Evolutionary conservation across 2,888 invertebrate species (phyloP).

Genomic region (Diachrysia chrysitis): DNA sequence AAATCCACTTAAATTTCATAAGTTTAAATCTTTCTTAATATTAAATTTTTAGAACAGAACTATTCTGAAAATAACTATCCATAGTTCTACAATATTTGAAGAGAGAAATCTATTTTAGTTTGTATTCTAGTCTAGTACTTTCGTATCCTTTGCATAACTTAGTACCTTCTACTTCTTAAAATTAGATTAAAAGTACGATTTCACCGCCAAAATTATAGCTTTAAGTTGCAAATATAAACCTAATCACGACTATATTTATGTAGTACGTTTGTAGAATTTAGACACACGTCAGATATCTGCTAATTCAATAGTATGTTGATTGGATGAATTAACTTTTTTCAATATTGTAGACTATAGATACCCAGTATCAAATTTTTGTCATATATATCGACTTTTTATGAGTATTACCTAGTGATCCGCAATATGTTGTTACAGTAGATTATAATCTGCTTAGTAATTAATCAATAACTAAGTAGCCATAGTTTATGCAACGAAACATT

Average conservation of each 20-base stretch:
- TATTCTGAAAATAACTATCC: not conserved
- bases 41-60: not conserved
- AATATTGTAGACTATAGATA: no score
- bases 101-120: slow-evolving; percentile 61
- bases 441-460: not conserved
- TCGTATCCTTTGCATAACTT: slow-evolving; percentile 39
- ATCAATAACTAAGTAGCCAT: not conserved
- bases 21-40: not conserved
- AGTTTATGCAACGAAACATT: not conserved
- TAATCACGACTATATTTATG: slow-evolving; percentile 38
- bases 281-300: not conserved
- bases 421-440: no score
- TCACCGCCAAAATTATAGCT: slow-evolving; percentile 54
- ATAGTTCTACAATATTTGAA: slow-evolving; percentile 23
- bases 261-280: slow-evolving; percentile 23
- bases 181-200: slow-evolving; percentile 49
- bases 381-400: no score
- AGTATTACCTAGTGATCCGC: no score
- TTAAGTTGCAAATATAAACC: slow-evolving; percentile 37
- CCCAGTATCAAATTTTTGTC: no score
- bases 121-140: slow-evolving; percentile 57
- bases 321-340: no score
- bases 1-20: no score
- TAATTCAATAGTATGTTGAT: not conserved
- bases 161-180: slow-evolving; percentile 20